phyloP scores from a whole-genome alignment of 2,113 vertebrate species.

The Microtus pennsylvanicus region DNA sequence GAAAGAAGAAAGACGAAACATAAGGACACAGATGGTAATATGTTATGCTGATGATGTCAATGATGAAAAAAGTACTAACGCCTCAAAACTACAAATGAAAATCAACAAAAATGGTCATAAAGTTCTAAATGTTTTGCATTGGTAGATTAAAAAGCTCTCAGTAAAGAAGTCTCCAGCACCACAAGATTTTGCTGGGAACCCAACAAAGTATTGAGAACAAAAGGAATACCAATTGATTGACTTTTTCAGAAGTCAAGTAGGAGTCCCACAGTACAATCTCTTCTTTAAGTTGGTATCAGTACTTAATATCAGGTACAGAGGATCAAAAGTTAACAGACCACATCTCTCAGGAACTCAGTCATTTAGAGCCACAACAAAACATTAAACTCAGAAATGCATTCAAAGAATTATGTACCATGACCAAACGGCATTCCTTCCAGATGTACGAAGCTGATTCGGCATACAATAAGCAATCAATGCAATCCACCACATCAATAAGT shows the following conservation, averaged over 20 bases:
- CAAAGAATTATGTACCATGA: background rate
- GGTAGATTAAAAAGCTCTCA: background rate
- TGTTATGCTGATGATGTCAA: background rate
- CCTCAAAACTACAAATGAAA: background rate
- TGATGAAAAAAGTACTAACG: background rate
- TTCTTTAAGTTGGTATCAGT: background rate
- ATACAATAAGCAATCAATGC: conserved; percentile 2
- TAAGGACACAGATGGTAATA: background rate
- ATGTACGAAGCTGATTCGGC: background rate
- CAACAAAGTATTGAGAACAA: background rate
- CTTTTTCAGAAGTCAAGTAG: background rate
- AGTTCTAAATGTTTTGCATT: background rate
- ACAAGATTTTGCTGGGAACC: background rate
- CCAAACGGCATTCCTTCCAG: conserved; percentile 1
- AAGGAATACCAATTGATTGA: background rate
- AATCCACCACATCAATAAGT: background rate
- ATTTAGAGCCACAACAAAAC: conserved; percentile 8
- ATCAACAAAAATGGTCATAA: background rate
- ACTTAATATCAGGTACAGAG: background rate
- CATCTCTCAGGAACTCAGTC: background rate
- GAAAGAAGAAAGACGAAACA: background rate
- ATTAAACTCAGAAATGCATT: conserved; percentile 5
- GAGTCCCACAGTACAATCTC: background rate
- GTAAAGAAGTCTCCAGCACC: background rate
- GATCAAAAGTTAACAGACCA: background rate